phyloP scores from a whole-genome alignment of 2,888 invertebrate species.

The Polylopha cassiicola region DNA sequence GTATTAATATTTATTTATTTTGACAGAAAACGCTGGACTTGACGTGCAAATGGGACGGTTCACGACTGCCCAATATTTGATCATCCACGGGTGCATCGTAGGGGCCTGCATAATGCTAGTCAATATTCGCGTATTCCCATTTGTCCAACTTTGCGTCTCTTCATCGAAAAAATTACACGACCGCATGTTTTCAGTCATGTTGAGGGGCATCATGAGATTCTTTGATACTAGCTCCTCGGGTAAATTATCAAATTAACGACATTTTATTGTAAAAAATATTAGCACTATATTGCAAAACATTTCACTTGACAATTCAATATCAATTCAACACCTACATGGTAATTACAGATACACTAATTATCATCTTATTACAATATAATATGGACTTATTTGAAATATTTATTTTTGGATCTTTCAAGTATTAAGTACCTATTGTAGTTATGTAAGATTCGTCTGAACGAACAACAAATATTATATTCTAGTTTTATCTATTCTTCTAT shows the following conservation, averaged over 20 bases:
- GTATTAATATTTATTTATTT: conserved; percentile 30
- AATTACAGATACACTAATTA: too few relatives aligned
- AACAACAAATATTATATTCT: too few relatives aligned
- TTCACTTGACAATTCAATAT: too few relatives aligned
- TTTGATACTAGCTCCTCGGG: conserved; percentile 90
- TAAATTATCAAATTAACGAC: too few relatives aligned
- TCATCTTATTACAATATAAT: too few relatives aligned
- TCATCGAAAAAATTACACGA: conserved; percentile 84
- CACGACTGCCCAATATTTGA: conserved; percentile 73
- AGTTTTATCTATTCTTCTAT: too few relatives aligned
- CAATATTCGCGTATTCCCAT: conserved; percentile 79
- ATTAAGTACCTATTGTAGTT: too few relatives aligned
- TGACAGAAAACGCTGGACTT: conserved; percentile 46
- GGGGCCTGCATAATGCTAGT: conserved; percentile 72
- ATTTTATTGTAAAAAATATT: conserved; percentile 6
- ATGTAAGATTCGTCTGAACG: too few relatives aligned
- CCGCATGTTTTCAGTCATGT: conserved; percentile 79
- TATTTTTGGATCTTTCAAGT: too few relatives aligned
- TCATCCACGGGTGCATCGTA: conserved; percentile 79
- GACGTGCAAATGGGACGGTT: conserved; percentile 57
- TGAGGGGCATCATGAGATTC: conserved; percentile 78
- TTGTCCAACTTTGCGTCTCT: conserved; percentile 78
- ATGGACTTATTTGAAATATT: too few relatives aligned
- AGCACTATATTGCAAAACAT: too few relatives aligned
- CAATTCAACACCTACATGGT: too few relatives aligned